Percentiles rank a stretch among this genome's conserved stretches.
These are phyloP conservation scores for Prionailurus bengalensis DNA, from an alignment of 2,113 vertebrate genomes.

Conservation along the genomic window DNA sequence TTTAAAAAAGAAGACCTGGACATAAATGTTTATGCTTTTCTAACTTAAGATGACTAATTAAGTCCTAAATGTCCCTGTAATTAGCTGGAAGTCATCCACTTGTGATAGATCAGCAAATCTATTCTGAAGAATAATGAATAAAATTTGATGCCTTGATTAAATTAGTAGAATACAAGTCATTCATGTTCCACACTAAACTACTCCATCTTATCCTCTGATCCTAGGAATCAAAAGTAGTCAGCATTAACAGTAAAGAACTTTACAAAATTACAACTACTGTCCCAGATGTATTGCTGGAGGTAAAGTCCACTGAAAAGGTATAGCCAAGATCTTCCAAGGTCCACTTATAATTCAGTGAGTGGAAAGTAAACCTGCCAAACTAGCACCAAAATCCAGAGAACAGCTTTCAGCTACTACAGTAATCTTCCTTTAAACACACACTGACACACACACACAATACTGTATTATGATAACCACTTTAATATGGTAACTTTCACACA, in stretches of 20 bases:
- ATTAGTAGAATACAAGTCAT: slow-evolving; percentile 22
- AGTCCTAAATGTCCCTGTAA: slow-evolving; percentile 41
- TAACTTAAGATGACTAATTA: slow-evolving; percentile 45
- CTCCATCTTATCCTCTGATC: slow-evolving; percentile 34
- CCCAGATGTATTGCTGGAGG: neutral
- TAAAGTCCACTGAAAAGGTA: slow-evolving; percentile 43
- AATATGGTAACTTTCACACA: slow-evolving; percentile 28
- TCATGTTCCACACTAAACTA: slow-evolving; percentile 45
- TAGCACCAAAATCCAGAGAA: slow-evolving; percentile 23
- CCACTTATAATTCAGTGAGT: slow-evolving; percentile 33
- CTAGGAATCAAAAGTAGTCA: slow-evolving; percentile 52
- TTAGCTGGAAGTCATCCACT: slow-evolving; percentile 13
- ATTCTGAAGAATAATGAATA: slow-evolving; percentile 49
- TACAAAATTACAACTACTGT: slow-evolving; percentile 41
- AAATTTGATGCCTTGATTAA: slow-evolving; percentile 52
- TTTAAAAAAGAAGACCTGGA: neutral
- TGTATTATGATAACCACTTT: slow-evolving; percentile 21
- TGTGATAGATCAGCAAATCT: slow-evolving; percentile 27
- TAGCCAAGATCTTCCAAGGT: slow-evolving; percentile 42
- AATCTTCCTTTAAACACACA: slow-evolving; percentile 26
- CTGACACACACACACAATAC: neutral
- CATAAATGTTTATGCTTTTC: slow-evolving; percentile 44
- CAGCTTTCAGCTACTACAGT: neutral
- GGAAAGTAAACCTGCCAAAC: slow-evolving; percentile 47
- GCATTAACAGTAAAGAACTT: slow-evolving; percentile 53